phyloP scores from a whole-genome alignment of 2,797 vertebrate genomes.

The Decapterus maruadsi region DNA sequence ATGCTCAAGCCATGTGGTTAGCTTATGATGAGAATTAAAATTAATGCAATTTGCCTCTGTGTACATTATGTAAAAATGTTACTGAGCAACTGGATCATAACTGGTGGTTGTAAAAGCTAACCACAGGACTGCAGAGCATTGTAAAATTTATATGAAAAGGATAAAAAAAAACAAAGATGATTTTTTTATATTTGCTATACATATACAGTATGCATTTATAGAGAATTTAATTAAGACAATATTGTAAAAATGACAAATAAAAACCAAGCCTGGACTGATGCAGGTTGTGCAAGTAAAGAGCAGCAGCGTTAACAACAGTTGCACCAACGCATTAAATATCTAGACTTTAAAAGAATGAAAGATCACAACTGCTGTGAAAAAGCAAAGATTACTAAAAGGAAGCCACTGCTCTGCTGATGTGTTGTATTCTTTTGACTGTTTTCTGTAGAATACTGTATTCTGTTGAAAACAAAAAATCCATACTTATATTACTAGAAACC shows the following conservation, averaged over 20 bases:
- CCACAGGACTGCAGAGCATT: slow-evolving; percentile 44
- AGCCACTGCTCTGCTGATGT: background rate
- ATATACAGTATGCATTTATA: background rate
- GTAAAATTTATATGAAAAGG: slow-evolving; percentile 3
- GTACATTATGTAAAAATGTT: background rate
- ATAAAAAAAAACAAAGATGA: slow-evolving; percentile 1
- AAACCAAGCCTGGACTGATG: slow-evolving; percentile 1
- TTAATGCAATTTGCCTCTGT: background rate
- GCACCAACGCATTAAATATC: background rate
- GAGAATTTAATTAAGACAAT: background rate
- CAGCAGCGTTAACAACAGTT: slow-evolving; percentile 1
- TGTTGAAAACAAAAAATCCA: background rate
- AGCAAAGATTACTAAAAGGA: slow-evolving; percentile 4
- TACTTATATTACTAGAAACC: background rate
- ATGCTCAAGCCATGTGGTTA: slow-evolving; percentile 49
- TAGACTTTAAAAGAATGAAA: background rate
- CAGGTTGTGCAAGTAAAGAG: background rate
- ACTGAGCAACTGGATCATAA: background rate
- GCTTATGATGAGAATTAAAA: slow-evolving; percentile 4
- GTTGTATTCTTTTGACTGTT: background rate
- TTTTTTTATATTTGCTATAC: background rate
- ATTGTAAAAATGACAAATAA: background rate
- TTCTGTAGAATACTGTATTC: background rate
- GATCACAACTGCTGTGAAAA: background rate
- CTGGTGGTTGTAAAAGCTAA: slow-evolving; percentile 26